Evolutionary conservation across 2,113 vertebrate species (phyloP), one percentile per base, ranked within the genome.

Genomic region (Edolisoma coerulescens): DNA sequence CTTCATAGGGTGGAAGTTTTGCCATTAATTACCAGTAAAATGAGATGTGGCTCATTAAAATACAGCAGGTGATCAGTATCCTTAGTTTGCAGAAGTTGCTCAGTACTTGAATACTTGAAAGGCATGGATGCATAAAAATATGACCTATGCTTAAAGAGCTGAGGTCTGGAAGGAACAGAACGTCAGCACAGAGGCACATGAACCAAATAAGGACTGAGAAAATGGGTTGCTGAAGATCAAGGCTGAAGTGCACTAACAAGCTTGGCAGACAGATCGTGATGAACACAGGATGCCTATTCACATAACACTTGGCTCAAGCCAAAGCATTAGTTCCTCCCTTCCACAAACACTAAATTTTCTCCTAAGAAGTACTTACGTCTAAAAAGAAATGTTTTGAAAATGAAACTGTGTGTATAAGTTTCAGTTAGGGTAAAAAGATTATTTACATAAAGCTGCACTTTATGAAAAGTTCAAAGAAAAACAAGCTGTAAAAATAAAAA

Each of bases 321-420:
- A 42, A 80, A 92, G 56, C 41, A 47, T 63, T 91, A 73, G n/a
- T 83, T 69, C 64, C 45, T 81, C 54, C 70, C 37, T 94, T 95
- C 53, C 47, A 71, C 33, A 79, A 96, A 78, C 56, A 89, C 47
- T 53, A 22, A 11, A 45, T 73, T 93, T 89, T 90, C 39, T 89
- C 27, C 33, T 81, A 56, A 67, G 52, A 94, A 69, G 37, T 64
- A 77, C 33, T 68, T 78, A 53, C 10, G 18, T 88, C 89, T 83
- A 94, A 93, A 96, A 59, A 33, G 23, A 90, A 45, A 84, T 89
- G 27, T 71, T 94, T 94, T 91, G 27, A 89, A 90, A 92, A 89
- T 42, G 12, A 93, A 92, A 35, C 39, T 33, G 10, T 68, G 33
- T 61, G 27, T 71, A 8, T 50, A 57, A 74, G 9, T 67, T 94